phyloP scores from a whole-genome alignment of 92 coral and sea anemone species.

The Phenganax stokvisi region DNA sequence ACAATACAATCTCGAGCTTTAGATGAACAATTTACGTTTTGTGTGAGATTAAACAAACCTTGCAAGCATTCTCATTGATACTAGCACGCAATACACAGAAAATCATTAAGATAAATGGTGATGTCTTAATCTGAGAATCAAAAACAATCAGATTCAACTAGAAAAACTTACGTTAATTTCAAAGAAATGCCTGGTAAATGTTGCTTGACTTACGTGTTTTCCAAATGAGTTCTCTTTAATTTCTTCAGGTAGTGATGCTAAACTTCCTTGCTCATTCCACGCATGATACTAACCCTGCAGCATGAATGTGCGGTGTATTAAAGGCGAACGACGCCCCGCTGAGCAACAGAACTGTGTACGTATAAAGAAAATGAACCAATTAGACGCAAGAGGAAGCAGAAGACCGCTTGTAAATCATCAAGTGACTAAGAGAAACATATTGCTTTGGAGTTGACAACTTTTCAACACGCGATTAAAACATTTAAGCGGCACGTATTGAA shows the following conservation, averaged over 20 bases:
- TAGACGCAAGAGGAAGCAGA: slow-evolving; percentile 16
- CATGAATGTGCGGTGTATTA: not conserved
- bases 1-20: not conserved
- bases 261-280: not conserved
- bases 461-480: slow-evolving; percentile 5
- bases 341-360: not conserved
- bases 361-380: slow-evolving; percentile 6
- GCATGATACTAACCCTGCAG: not conserved
- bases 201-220: not conserved
- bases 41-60: no score
- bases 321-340: not conserved
- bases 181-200: no score
- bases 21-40: no score
- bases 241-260: not conserved
- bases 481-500: slow-evolving; percentile 8
- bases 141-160: no score
- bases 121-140: no score
- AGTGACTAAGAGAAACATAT: not conserved
- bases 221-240: not conserved
- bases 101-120: no score
- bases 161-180: no score
- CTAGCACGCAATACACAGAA: no score
- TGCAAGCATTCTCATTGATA: no score
- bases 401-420: not conserved
- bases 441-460: not conserved